These are phyloP conservation scores for Hypothenemus hampei DNA, from an alignment of 1,140 invertebrate species.

Conservation along the genomic window DNA sequence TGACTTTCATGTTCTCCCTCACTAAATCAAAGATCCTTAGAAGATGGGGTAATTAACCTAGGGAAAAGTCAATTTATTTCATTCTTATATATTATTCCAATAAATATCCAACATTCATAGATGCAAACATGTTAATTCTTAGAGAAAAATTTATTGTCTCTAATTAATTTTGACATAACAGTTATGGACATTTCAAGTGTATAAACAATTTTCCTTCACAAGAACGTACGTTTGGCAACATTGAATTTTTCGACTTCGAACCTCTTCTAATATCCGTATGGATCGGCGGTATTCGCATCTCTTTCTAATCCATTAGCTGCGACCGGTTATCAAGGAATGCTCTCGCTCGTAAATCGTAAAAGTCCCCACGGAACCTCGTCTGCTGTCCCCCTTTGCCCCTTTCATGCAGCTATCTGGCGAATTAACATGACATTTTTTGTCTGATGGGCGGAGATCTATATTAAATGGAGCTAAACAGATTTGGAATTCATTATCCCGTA, in stretches of 20 bases:
- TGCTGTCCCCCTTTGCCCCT: conserved; percentile 8
- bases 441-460: conserved; percentile 10
- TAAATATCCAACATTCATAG: too few species aligned
- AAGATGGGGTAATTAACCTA: too few species aligned
- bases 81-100: too few species aligned
- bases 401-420: conserved; percentile 16
- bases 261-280: conserved; percentile 46
- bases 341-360: conserved; percentile 42
- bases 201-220: too few species aligned
- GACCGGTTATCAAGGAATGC: conserved; percentile 18
- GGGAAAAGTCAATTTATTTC: too few species aligned
- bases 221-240: conserved; percentile 21
- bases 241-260: conserved; percentile 32
- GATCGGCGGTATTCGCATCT: conserved; percentile 32
- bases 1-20: too few species aligned
- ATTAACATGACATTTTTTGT: conserved; percentile 26
- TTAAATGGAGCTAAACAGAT: conserved; percentile 13
- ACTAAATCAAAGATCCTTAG: too few species aligned
- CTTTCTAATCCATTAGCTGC: conserved; percentile 33
- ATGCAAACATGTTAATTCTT: too few species aligned
- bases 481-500: background rate
- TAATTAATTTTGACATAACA: too few species aligned
- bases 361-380: conserved; percentile 30
- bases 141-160: too few species aligned
- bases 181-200: too few species aligned